Percentiles rank a stretch among this genome's conserved stretches.
Evolutionary conservation across 2,888 invertebrate genomes (phyloP).

Genomic region (Lissocephala sabroskyi): DNA sequence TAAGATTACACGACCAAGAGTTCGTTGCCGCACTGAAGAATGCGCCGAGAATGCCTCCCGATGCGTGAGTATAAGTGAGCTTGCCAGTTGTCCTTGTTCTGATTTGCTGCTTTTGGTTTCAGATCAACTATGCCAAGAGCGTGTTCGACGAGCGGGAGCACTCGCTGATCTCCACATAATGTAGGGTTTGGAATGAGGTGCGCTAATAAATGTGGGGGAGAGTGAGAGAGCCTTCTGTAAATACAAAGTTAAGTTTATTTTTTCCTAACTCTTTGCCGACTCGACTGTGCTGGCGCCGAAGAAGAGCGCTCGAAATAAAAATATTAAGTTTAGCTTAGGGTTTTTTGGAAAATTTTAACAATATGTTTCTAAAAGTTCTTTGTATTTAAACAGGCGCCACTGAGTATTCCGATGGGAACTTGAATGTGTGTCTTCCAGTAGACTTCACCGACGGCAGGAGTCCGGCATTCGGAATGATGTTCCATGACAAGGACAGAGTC

Average conservation of each 20-base stretch:
- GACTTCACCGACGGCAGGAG: conserved; percentile 90
- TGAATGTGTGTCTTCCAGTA: conserved; percentile 87
- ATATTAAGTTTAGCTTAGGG: not conserved
- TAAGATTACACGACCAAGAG: conserved; percentile 78
- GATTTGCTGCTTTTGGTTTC: conserved; percentile 73
- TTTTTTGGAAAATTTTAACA: not conserved
- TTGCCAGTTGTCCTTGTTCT: too few relatives aligned
- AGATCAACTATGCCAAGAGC: conserved; percentile 91
- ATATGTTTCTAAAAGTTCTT: not conserved
- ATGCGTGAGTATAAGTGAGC: conserved; percentile 65
- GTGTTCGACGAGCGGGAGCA: conserved; percentile 87
- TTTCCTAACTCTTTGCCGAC: too few relatives aligned
- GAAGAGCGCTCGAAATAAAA: not conserved
- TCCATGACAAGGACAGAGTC: conserved; percentile 95
- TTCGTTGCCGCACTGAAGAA: conserved; percentile 81
- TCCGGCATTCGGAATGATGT: conserved; percentile 98
- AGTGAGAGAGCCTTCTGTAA: too few relatives aligned
- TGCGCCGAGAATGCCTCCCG: conserved; percentile 75
- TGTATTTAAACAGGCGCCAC: conserved; percentile 73
- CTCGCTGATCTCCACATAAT: conserved; percentile 6
- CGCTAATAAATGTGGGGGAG: too few relatives aligned
- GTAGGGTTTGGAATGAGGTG: too few relatives aligned
- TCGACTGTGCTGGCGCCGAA: not conserved
- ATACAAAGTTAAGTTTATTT: too few relatives aligned
- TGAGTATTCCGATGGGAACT: conserved; percentile 92